Conservation (phyloP, 2,797 vertebrate species). For the Pangasius mekongensis region DNA sequence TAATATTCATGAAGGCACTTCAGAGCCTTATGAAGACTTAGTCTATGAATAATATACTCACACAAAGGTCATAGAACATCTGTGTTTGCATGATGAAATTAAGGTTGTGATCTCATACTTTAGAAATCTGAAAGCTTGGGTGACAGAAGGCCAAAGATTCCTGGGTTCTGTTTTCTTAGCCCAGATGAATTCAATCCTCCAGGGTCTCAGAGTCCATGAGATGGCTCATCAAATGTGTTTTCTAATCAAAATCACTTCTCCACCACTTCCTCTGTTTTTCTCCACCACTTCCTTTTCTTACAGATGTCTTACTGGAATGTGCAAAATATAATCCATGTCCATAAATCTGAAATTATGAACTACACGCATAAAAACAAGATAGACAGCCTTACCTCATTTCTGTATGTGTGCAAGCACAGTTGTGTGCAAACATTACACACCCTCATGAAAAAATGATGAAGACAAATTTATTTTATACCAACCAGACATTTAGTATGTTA, state of each 20-base stretch:
- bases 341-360: not conserved
- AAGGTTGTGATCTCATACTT: constrained; percentile 44
- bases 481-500: not conserved
- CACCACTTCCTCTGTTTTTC: constrained; percentile 8
- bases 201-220: not conserved
- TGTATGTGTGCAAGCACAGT: not conserved
- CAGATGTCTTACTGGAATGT: not conserved
- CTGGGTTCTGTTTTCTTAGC: constrained; percentile 25
- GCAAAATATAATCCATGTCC: not conserved
- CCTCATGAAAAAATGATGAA: not conserved
- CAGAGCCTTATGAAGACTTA: constrained; percentile 23
- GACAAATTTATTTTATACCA: not conserved
- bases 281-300: not conserved
- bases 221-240: not conserved
- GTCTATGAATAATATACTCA: constrained; percentile 38
- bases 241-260: not conserved
- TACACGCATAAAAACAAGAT: not conserved
- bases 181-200: constrained; percentile 14
- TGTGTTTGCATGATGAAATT: constrained; percentile 51
- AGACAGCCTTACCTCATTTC: not conserved
- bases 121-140: constrained; percentile 29
- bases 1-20: not conserved
- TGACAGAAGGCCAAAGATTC: constrained; percentile 36
- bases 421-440: not conserved
- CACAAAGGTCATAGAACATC: constrained; percentile 51